Conservation (phyloP, 2,888 invertebrate species). For the Meganola albula region DNA sequence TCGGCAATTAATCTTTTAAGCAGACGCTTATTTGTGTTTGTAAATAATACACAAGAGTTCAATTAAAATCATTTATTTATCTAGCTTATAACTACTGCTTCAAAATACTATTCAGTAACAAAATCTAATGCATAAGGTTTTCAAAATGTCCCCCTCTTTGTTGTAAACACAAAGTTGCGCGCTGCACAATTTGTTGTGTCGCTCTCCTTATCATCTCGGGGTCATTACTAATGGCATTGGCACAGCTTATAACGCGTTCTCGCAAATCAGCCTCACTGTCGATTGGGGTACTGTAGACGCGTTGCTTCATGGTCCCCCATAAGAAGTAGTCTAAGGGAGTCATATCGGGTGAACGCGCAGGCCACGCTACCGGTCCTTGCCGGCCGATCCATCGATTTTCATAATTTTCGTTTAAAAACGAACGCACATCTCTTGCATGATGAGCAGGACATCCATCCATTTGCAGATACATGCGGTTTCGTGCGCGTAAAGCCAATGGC, state of each 20-base stretch:
- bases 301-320: conserved; percentile 1
- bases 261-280: background rate
- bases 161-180: conserved; percentile 2
- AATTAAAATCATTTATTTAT: no score
- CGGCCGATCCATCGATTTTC: conserved; percentile 3
- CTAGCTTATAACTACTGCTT: no score
- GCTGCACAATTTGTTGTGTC: conserved; percentile 1
- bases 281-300: background rate
- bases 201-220: conserved; percentile 2
- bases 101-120: no score
- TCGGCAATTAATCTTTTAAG: no score
- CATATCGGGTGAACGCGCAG: conserved; percentile 1
- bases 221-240: background rate
- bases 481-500: conserved; percentile 2
- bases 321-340: background rate
- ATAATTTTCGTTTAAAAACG: conserved; percentile 2
- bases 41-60: no score
- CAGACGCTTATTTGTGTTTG: no score
- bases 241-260: conserved; percentile 1
- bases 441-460: background rate
- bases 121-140: no score
- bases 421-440: background rate
- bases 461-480: conserved; percentile 1
- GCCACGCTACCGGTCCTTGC: conserved; percentile 3
- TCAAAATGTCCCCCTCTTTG: conserved; percentile 2